Evolutionary conservation across 1,140 invertebrate species (phyloP).

Genomic region (Lepidurus apus): DNA sequence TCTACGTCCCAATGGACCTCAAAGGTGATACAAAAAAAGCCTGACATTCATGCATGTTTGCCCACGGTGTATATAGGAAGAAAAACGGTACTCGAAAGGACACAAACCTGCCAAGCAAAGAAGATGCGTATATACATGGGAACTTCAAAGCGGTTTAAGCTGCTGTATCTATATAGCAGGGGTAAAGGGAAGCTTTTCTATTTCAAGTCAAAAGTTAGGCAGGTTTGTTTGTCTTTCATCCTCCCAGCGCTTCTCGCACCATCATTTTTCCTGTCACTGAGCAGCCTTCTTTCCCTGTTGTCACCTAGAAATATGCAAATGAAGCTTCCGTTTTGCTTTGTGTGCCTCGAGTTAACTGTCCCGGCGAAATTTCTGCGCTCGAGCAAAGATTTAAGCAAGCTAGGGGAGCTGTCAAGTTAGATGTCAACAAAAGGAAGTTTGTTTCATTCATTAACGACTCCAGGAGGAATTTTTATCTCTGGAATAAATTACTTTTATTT

Average conservation of each 20-base stretch:
- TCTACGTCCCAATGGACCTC: neutral
- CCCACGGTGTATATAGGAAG: neutral
- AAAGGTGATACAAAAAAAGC: neutral
- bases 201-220: neutral
- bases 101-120: neutral
- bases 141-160: neutral
- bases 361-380: neutral
- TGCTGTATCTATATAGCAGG: neutral
- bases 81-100: neutral
- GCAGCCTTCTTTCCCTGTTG: neutral
- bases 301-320: neutral
- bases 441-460: no score
- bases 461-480: no score
- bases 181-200: neutral
- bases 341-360: neutral
- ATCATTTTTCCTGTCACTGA: neutral
- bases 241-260: neutral
- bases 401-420: no score
- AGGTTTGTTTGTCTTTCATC: conserved; percentile 20
- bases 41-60: neutral
- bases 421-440: no score
- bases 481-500: no score
- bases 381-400: no score
- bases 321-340: neutral
- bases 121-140: no score